Evolutionary conservation across 2,113 vertebrate genomes (phyloP).

Genomic region (Chelonoidis abingdonii): DNA sequence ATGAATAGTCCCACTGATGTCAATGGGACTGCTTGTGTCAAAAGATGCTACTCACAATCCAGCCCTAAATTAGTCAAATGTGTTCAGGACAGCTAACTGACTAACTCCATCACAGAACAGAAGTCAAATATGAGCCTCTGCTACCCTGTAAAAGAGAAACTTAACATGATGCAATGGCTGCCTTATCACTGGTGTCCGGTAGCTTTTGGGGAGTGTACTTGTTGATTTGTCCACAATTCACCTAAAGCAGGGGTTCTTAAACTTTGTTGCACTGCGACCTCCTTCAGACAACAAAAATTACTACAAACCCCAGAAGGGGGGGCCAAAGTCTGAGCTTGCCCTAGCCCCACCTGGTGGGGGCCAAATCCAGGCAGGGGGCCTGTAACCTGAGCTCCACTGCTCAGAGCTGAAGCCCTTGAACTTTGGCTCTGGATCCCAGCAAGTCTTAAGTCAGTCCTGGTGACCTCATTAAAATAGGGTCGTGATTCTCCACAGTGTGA

Average conservation of each 20-base stretch:
- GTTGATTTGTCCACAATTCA: not conserved
- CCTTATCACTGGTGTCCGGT: not conserved
- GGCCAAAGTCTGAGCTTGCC: too few species aligned
- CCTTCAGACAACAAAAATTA: too few species aligned
- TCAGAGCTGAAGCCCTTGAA: too few species aligned
- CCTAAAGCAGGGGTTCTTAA: not conserved
- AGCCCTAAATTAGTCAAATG: conserved; percentile 34
- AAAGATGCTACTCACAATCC: conserved; percentile 28
- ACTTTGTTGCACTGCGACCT: too few species aligned
- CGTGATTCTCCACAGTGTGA: too few species aligned
- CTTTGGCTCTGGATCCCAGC: too few species aligned
- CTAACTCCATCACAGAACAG: conserved; percentile 11
- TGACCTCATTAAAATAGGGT: too few species aligned
- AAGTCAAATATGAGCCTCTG: conserved; percentile 21
- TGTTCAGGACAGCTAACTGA: conserved; percentile 29
- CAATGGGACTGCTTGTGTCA: conserved; percentile 10
- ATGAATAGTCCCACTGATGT: conserved; percentile 43
- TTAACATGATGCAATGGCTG: not conserved
- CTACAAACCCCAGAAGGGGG: too few species aligned
- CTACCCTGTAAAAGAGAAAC: not conserved
- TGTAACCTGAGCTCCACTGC: too few species aligned
- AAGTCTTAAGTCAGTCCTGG: too few species aligned
- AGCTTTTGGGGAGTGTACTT: conserved; percentile 1
- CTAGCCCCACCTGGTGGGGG: too few species aligned
- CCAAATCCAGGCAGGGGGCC: too few species aligned